A percentile compares a stretch with the other conserved stretches of the same genome.
Conservation (phyloP, 2,797 vertebrate species). For the Dipus sagitta region DNA sequence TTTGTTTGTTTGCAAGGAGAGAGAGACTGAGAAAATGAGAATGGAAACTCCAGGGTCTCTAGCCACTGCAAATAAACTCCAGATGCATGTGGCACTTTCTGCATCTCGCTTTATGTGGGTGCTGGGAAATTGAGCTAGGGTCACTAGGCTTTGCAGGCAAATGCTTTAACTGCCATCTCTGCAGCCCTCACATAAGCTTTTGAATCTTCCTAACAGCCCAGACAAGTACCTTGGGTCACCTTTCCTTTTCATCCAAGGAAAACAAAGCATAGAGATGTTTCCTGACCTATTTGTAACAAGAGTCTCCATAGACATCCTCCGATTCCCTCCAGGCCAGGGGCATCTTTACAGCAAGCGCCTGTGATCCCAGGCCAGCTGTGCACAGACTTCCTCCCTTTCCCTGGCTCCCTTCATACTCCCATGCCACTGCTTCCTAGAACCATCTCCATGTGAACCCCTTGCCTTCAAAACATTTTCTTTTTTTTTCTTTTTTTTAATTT, state of each 20-base stretch:
- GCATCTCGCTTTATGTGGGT: too few relatives aligned
- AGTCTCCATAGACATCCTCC: background rate
- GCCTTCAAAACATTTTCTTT: background rate
- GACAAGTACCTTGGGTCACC: background rate
- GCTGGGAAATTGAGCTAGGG: too few relatives aligned
- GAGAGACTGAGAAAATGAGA: too few relatives aligned
- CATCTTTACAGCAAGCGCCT: background rate
- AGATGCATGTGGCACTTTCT: too few relatives aligned
- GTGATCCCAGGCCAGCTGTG: background rate
- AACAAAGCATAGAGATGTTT: background rate
- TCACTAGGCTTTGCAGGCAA: too few relatives aligned
- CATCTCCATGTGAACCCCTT: background rate
- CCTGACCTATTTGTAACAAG: background rate
- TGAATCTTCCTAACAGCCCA: background rate
- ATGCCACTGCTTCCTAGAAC: background rate
- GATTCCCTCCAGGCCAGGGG: background rate
- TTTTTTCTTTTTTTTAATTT: too few relatives aligned
- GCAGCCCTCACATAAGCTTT: background rate
- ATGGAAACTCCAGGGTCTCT: too few relatives aligned
- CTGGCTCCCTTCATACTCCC: background rate
- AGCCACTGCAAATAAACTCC: too few relatives aligned
- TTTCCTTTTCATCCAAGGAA: background rate
- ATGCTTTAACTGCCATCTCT: too few relatives aligned
- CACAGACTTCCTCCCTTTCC: background rate
- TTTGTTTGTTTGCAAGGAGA: too few relatives aligned